These are phyloP conservation scores for Julus scandinavius DNA, from an alignment of 2,888 invertebrate species.

Conservation along the genomic window DNA sequence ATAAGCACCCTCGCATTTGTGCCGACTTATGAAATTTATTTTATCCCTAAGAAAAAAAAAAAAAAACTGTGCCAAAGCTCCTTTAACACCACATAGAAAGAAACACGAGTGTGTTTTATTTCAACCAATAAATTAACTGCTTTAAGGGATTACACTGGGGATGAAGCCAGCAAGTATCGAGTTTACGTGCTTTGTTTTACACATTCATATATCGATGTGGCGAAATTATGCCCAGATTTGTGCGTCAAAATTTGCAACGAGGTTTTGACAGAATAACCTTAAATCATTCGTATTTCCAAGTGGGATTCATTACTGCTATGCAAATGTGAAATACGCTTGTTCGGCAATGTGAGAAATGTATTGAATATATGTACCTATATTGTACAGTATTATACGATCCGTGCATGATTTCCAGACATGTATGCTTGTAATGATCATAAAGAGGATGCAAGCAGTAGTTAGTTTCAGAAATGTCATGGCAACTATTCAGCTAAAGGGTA, in stretches of 20 bases:
- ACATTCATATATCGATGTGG: slow-evolving; percentile 32
- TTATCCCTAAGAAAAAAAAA: slow-evolving; percentile 8
- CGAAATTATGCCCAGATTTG: slow-evolving; percentile 5
- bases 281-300: not conserved
- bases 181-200: slow-evolving; percentile 39
- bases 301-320: not conserved
- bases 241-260: not conserved
- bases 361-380: no score
- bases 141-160: slow-evolving; percentile 35
- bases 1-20: slow-evolving; percentile 35
- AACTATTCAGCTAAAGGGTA: no score
- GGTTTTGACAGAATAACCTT: not conserved
- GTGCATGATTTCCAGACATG: no score
- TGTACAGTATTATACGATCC: no score
- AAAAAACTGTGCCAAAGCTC: slow-evolving; percentile 12
- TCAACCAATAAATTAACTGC: slow-evolving; percentile 39
- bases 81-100: slow-evolving; percentile 39
- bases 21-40: slow-evolving; percentile 42
- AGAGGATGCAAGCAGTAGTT: no score
- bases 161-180: slow-evolving; percentile 18
- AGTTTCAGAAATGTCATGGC: no score
- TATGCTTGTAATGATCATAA: no score
- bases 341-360: not conserved
- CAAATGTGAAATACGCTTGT: not conserved
- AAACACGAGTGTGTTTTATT: slow-evolving; percentile 42